These are phyloP conservation scores for Eueides isabella DNA, from an alignment of 1,140 invertebrate genomes.

Conservation along the genomic window DNA sequence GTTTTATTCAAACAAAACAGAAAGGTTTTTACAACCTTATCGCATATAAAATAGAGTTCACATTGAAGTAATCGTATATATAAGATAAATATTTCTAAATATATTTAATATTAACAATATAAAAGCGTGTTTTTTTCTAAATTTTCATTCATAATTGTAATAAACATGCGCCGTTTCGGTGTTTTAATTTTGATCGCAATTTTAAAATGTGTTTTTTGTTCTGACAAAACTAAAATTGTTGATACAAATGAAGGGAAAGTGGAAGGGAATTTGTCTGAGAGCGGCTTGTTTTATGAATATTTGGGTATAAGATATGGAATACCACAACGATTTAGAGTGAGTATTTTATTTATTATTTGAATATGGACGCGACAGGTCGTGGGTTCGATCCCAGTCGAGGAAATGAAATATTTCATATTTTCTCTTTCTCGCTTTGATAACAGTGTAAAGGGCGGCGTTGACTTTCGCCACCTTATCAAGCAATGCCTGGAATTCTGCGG, in stretches of 20 bases:
- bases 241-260: slow-evolving; percentile 64
- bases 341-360: slow-evolving; percentile 29
- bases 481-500: too few relatives aligned
- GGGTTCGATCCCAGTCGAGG: too few relatives aligned
- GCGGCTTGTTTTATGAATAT: slow-evolving; percentile 66
- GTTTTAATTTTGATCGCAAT: background rate
- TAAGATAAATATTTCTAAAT: background rate
- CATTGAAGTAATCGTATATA: background rate
- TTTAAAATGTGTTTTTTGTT: background rate
- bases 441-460: too few relatives aligned
- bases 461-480: too few relatives aligned
- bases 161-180: slow-evolving; percentile 26
- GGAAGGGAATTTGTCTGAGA: slow-evolving; percentile 59
- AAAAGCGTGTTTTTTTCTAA: background rate
- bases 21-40: too few relatives aligned
- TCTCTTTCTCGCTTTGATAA: too few relatives aligned
- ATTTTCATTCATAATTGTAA: background rate
- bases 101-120: background rate
- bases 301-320: slow-evolving; percentile 66
- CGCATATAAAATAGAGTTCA: background rate
- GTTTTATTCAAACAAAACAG: background rate
- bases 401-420: too few relatives aligned
- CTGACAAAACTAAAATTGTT: slow-evolving; percentile 54
- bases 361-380: background rate
- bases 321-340: slow-evolving; percentile 65